Evolutionary conservation across 2,888 invertebrate species (phyloP), one percentile per base, ranked within the genome.

Genomic region (Rhagium mordax): DNA sequence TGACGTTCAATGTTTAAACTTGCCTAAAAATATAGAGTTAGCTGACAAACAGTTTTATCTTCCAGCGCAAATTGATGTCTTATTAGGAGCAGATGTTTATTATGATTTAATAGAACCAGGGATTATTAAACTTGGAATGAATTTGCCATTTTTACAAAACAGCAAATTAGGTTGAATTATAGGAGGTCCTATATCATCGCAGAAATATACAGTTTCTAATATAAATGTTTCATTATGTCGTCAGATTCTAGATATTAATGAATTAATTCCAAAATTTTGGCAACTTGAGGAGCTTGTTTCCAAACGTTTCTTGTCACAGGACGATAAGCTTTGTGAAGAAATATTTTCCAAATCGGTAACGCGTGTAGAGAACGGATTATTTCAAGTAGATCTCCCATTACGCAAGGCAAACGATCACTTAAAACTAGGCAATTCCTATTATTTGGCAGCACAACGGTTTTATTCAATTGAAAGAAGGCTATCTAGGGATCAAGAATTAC

Each of bases 111-210:
- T 70, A 2, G 49, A 59, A 15, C 59, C 59, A 48, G 71, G 71
- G 6, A 16, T 65, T 2, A 57, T 71, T 21, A 16, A n/a, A 15
- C 16, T 71, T 16, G 49, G 48, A 8, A 2, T 10, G n/a, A 49
- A 65, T 16, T 3, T 49, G 20, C 48, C 33, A 13, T 10, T 48
- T 48, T 48, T 71, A 48, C 49, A n/a, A 8, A 57, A 71, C 18
- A 70, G 62, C 13, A 53, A 62, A 55, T n/a, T 70, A 24, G 70
- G 62, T 10, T 70, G 70, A 33, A 8, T 70, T 3, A 10, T 70
- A 15, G 64, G 62, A 15, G 70, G 70, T n/a, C 15, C 7, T 60
- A 27, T 27, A 60, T 15, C n/a, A 16, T 41, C 15, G 15, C 18
- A 8, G 2, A 6, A 15, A 60, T 41, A 15, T 24, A 2, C 7